Conservation (phyloP, 2,888 invertebrate genomes). For the Sesamia inferens region DNA sequence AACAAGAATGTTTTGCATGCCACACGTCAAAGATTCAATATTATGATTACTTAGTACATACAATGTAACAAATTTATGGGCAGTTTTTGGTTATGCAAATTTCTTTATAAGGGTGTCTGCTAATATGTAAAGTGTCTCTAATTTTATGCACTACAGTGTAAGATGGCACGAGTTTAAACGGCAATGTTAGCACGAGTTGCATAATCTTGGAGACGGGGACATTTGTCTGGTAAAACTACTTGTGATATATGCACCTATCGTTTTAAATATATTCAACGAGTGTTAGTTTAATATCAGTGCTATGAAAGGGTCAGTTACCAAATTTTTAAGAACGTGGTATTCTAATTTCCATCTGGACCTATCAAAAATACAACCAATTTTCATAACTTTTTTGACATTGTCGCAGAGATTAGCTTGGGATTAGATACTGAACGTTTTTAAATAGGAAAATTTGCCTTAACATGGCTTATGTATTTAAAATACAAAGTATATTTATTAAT, state of each 20-base stretch:
- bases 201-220: constrained; percentile 35
- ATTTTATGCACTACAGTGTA: constrained; percentile 65
- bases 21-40: constrained; percentile 51
- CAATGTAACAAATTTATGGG: constrained; percentile 18
- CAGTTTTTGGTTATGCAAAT: constrained; percentile 61
- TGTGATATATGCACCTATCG: background rate
- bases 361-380: background rate
- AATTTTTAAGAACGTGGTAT: background rate
- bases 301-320: background rate
- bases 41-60: constrained; percentile 32
- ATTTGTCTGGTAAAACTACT: constrained; percentile 11
- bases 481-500: background rate
- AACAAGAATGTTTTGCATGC: constrained; percentile 42
- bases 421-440: background rate
- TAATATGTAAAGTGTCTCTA: constrained; percentile 68
- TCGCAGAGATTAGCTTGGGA: background rate
- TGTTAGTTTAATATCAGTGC: background rate
- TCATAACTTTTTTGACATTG: background rate
- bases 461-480: background rate
- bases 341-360: background rate
- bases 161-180: constrained; percentile 59
- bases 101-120: constrained; percentile 44
- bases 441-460: background rate
- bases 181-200: constrained; percentile 44
- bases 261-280: background rate